These are phyloP conservation scores for Aramus guarauna DNA, from an alignment of 2,113 vertebrate species.

Conservation along the genomic window DNA sequence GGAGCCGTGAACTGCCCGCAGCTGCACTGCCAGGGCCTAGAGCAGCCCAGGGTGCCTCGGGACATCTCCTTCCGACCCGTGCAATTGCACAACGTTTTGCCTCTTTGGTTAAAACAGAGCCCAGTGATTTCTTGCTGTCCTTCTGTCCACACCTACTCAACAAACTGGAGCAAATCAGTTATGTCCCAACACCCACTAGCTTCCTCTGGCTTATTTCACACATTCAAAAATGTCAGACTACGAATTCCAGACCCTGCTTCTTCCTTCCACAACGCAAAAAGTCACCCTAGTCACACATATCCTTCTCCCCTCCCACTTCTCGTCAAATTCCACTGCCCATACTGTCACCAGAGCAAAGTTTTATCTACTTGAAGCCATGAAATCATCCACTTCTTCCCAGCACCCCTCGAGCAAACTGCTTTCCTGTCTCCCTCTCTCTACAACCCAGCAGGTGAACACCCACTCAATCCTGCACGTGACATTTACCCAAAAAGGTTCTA, in stretches of 20 bases:
- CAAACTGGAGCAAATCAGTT: background rate
- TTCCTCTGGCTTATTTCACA: constrained; percentile 6
- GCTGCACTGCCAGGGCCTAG: background rate
- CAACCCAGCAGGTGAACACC: background rate
- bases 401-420: background rate
- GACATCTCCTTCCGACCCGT: background rate
- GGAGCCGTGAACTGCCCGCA: background rate
- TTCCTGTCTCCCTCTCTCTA: background rate
- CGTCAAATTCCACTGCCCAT: background rate
- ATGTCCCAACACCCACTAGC: background rate
- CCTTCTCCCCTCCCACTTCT: background rate
- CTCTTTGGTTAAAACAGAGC: background rate
- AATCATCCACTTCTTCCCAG: background rate
- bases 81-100: background rate
- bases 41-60: background rate
- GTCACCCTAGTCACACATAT: background rate
- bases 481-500: background rate
- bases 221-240: background rate
- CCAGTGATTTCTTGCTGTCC: background rate
- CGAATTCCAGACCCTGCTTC: background rate
- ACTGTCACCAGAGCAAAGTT: background rate
- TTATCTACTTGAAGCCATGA: background rate
- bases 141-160: background rate
- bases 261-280: background rate
- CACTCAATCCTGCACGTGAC: background rate